Percentiles rank a stretch among this genome's conserved stretches.
phyloP scores from a whole-genome alignment of 2,797 vertebrate genomes.

The Myotis findleyi region DNA sequence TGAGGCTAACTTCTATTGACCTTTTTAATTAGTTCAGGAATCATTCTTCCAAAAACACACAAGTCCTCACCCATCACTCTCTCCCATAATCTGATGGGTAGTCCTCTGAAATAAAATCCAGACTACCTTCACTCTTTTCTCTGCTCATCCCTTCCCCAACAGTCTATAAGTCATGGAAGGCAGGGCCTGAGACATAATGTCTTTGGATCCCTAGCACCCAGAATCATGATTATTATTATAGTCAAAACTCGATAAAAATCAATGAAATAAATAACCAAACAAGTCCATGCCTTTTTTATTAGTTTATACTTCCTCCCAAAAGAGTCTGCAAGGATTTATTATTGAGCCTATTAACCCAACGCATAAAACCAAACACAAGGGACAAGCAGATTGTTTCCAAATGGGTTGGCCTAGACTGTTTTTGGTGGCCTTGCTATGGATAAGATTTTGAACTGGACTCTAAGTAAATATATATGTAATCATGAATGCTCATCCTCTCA shows the following conservation, averaged over 20 bases:
- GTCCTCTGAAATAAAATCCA: background rate
- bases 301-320: background rate
- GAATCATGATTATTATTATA: background rate
- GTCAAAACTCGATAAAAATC: background rate
- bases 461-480: background rate
- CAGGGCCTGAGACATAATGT: background rate
- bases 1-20: background rate
- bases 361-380: background rate
- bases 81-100: background rate
- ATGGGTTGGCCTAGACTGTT: background rate
- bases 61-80: background rate
- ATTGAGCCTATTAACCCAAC: background rate
- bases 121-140: background rate
- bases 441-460: background rate
- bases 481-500: background rate
- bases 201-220: background rate
- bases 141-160: background rate
- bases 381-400: conserved; percentile 35
- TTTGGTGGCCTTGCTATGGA: background rate
- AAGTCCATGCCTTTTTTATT: background rate
- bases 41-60: background rate
- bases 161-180: background rate
- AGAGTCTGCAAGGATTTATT: background rate
- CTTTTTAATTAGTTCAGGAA: background rate
- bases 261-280: conserved; percentile 13